phyloP scores from a whole-genome alignment of 2,888 invertebrate genomes.

The Orthosia incerta region DNA sequence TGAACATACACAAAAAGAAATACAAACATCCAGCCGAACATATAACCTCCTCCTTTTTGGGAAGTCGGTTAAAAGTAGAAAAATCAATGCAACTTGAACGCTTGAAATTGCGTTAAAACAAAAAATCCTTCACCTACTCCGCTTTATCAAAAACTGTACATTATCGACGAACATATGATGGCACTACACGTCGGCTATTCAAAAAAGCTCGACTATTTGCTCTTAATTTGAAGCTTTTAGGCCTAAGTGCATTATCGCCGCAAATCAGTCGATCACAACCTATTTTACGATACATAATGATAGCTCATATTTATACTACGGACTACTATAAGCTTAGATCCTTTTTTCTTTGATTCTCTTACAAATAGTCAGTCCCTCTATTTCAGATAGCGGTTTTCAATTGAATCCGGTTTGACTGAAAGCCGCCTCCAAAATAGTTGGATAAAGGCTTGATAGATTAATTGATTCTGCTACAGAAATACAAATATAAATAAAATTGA shows the following conservation, averaged over 20 bases:
- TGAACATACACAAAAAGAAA: too few relatives aligned
- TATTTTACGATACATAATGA: not conserved
- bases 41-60: too few relatives aligned
- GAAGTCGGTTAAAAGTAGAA: too few relatives aligned
- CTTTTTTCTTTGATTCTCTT: too few relatives aligned
- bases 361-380: not conserved
- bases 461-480: too few relatives aligned
- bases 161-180: conserved; percentile 35
- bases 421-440: not conserved
- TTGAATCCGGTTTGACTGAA: not conserved
- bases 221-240: conserved; percentile 44
- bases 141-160: conserved; percentile 33
- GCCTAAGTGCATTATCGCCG: conserved; percentile 32
- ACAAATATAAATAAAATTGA: too few relatives aligned
- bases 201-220: conserved; percentile 25
- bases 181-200: conserved; percentile 18
- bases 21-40: too few relatives aligned
- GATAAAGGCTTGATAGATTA: not conserved
- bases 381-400: not conserved
- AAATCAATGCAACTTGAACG: not conserved
- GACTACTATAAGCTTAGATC: not conserved
- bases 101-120: not conserved
- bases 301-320: not conserved
- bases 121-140: conserved; percentile 2
- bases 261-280: conserved; percentile 20